phyloP scores from a whole-genome alignment of 2,888 invertebrate genomes.

The Disparrhopalites patrizii region DNA sequence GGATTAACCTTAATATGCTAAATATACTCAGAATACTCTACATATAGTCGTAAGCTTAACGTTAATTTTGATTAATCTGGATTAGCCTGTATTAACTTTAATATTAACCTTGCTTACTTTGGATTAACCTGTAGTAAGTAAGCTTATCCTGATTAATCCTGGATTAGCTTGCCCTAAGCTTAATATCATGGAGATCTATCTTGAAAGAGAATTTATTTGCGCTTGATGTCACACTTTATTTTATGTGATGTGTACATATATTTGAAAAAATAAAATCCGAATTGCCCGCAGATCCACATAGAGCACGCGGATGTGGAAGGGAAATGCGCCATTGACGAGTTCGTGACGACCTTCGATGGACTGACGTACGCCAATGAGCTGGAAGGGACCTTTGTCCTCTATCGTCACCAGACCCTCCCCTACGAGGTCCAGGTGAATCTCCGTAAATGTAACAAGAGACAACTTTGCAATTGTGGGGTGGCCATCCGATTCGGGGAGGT shows the following conservation, averaged over 20 bases:
- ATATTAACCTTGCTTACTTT: too few species aligned
- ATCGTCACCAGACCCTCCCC: constrained; percentile 46
- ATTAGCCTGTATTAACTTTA: too few species aligned
- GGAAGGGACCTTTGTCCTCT: constrained; percentile 48
- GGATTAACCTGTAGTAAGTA: too few species aligned
- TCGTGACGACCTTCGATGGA: constrained; percentile 48
- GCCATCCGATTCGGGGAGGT: constrained; percentile 46
- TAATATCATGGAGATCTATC: background rate
- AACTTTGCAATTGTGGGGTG: constrained; percentile 45
- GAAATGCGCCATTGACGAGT: constrained; percentile 42
- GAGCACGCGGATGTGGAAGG: constrained; percentile 45
- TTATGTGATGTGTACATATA: background rate
- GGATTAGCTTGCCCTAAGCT: too few species aligned
- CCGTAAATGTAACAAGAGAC: constrained; percentile 40
- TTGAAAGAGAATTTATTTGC: background rate
- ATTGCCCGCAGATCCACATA: constrained; percentile 37
- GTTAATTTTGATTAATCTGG: too few species aligned
- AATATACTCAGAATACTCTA: too few species aligned
- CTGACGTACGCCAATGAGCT: constrained; percentile 41
- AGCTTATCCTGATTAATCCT: too few species aligned
- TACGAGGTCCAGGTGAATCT: constrained; percentile 49
- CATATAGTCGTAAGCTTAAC: too few species aligned
- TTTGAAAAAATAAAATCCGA: background rate
- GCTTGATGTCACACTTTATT: background rate
- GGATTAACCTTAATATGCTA: too few species aligned